These are phyloP conservation scores for Lissocephala sabroskyi DNA, from an alignment of 2,888 invertebrate genomes.

Conservation along the genomic window DNA sequence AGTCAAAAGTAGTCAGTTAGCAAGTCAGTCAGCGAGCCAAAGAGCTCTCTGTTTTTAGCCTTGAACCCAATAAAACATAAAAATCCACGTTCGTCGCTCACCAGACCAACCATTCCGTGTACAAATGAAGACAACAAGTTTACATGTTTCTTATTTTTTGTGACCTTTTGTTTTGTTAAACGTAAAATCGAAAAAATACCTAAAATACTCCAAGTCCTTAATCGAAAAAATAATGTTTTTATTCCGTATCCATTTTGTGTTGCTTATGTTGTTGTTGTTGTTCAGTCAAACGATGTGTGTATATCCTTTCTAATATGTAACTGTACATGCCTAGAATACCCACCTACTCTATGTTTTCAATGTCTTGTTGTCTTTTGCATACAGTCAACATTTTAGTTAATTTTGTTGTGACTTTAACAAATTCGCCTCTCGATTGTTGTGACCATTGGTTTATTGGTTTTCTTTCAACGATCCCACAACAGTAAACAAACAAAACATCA, in stretches of 20 bases:
- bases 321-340: constrained; percentile 26
- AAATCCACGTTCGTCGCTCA: no score
- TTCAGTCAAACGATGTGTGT: no score
- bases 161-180: neutral
- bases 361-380: constrained; percentile 63
- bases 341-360: constrained; percentile 43
- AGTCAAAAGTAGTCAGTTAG: constrained; percentile 27
- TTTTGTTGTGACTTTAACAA: constrained; percentile 42
- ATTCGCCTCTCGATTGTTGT: constrained; percentile 38
- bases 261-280: constrained; percentile 22
- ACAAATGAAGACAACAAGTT: no score
- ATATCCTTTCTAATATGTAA: neutral
- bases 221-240: constrained; percentile 7
- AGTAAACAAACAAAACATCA: constrained; percentile 20
- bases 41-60: constrained; percentile 23
- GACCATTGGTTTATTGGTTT: constrained; percentile 53
- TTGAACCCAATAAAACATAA: no score
- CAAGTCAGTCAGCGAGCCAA: no score
- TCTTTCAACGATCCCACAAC: constrained; percentile 17
- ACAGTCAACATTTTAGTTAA: constrained; percentile 29
- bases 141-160: constrained; percentile 31
- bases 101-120: no score
- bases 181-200: neutral
- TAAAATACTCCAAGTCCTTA: neutral
- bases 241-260: constrained; percentile 30